Conservation (phyloP, 2,113 vertebrate genomes). For the Hippoglossus stenolepis region DNA sequence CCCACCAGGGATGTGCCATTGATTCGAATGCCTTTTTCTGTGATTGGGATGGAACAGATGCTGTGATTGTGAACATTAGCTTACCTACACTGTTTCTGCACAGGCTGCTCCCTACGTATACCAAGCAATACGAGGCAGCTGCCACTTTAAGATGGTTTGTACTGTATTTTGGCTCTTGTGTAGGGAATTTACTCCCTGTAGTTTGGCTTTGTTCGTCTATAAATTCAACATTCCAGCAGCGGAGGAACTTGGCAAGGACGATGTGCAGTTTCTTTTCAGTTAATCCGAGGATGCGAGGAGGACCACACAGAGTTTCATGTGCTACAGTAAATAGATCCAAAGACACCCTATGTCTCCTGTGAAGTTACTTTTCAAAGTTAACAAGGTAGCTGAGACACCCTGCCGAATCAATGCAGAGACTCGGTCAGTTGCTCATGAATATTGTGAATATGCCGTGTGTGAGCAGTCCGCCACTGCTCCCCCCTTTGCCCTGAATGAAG, state of each 20-base stretch:
- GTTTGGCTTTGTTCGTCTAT: conserved; percentile 35
- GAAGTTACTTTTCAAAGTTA: conserved; percentile 51
- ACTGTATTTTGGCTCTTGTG: background rate
- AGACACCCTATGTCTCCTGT: background rate
- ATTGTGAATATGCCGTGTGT: conserved; percentile 27
- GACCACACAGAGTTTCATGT: conserved; percentile 32
- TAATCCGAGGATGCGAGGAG: background rate
- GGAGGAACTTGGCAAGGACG: background rate
- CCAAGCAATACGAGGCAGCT: background rate
- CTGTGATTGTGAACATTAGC: conserved; percentile 26
- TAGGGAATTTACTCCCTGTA: background rate
- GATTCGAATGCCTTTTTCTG: conserved; percentile 50
- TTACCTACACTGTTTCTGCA: background rate
- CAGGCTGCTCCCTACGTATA: conserved; percentile 16
- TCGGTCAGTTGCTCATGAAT: conserved; percentile 45
- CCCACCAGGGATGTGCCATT: conserved; percentile 29
- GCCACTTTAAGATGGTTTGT: background rate
- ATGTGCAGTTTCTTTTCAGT: background rate
- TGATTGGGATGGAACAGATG: conserved; percentile 42
- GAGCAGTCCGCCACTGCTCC: conserved; percentile 14
- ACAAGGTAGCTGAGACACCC: conserved; percentile 30
- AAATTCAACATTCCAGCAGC: conserved; percentile 38
- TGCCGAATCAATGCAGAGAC: conserved; percentile 33
- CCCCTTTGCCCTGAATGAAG: conserved; percentile 25
- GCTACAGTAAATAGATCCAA: conserved; percentile 13